These are phyloP conservation scores for Micrasema longulum DNA, from an alignment of 1,140 invertebrate species.

Conservation along the genomic window DNA sequence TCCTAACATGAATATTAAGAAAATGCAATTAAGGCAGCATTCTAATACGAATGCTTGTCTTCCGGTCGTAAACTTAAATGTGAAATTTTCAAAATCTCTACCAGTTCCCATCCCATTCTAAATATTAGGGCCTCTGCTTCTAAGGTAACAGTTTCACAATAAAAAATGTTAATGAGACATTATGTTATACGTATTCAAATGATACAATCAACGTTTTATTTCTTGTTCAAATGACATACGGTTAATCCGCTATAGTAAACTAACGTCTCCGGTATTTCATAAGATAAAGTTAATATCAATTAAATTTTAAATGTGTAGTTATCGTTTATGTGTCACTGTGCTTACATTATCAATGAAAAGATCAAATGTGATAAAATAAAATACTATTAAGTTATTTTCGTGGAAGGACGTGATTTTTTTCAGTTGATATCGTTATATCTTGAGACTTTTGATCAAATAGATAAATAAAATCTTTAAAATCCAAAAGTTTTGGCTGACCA, in stretches of 20 bases:
- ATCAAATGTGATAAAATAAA: not conserved
- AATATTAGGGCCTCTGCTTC: not conserved
- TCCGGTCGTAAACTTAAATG: slow-evolving; percentile 12
- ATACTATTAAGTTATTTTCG: too few species aligned
- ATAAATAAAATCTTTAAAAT: too few species aligned
- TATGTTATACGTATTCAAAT: not conserved
- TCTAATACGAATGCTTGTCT: not conserved
- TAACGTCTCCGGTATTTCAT: too few species aligned
- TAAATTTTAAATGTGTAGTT: slow-evolving; percentile 7
- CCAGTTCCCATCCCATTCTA: not conserved
- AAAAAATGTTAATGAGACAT: slow-evolving; percentile 12
- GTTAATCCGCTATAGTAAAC: too few species aligned
- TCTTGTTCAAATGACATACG: too few species aligned
- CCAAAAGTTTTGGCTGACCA: too few species aligned
- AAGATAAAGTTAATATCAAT: slow-evolving; percentile 15
- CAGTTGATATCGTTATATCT: too few species aligned
- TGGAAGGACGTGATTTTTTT: too few species aligned
- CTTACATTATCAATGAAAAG: slow-evolving; percentile 5
- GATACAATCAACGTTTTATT: slow-evolving; percentile 1
- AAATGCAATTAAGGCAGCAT: slow-evolving; percentile 17
- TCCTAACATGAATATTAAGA: slow-evolving; percentile 20
- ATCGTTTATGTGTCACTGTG: not conserved
- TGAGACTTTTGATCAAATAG: too few species aligned
- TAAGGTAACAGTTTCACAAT: not conserved
- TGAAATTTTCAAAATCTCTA: not conserved